phyloP scores from a whole-genome alignment of 2,888 invertebrate species.

The Xylota sylvarum region DNA sequence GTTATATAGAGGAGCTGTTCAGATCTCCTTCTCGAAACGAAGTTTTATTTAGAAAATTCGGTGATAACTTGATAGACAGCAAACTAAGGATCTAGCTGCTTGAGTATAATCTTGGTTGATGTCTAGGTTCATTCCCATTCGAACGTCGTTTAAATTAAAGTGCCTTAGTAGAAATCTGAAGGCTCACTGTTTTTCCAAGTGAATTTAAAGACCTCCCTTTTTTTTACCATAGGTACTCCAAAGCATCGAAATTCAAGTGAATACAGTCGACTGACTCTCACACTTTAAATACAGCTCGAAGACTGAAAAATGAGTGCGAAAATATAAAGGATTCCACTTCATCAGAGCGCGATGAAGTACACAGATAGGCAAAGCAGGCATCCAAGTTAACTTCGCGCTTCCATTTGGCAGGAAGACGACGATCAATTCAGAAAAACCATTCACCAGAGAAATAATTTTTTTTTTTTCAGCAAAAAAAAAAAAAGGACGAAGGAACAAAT shows the following conservation, averaged over 20 bases:
- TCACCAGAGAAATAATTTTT: slow-evolving; percentile 41
- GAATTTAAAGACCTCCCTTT: too few species aligned
- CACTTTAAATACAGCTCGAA: slow-evolving; percentile 6
- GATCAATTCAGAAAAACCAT: slow-evolving; percentile 67
- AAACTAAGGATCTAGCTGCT: too few species aligned
- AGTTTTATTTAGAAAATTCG: too few species aligned
- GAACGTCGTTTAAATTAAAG: too few species aligned
- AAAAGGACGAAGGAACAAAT: slow-evolving; percentile 48
- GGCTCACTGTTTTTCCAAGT: too few species aligned
- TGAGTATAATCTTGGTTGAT: too few species aligned
- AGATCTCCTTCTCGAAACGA: too few species aligned
- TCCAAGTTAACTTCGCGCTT: slow-evolving; percentile 56
- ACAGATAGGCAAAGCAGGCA: slow-evolving; percentile 28
- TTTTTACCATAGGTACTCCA: too few species aligned
- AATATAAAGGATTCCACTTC: slow-evolving; percentile 51
- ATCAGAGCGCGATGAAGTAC: slow-evolving; percentile 41
- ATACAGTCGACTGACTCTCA: slow-evolving; percentile 45
- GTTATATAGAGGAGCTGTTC: too few species aligned
- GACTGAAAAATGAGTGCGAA: slow-evolving; percentile 23
- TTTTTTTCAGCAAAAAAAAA: background rate
- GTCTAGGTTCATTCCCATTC: too few species aligned
- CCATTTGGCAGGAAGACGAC: slow-evolving; percentile 62
- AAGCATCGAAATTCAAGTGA: slow-evolving; percentile 37
- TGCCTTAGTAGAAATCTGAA: too few species aligned
- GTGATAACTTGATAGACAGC: too few species aligned